Base-by-base conservation (phyloP, 2,113 vertebrate species). In the Perognathus longimembris region DNA sequence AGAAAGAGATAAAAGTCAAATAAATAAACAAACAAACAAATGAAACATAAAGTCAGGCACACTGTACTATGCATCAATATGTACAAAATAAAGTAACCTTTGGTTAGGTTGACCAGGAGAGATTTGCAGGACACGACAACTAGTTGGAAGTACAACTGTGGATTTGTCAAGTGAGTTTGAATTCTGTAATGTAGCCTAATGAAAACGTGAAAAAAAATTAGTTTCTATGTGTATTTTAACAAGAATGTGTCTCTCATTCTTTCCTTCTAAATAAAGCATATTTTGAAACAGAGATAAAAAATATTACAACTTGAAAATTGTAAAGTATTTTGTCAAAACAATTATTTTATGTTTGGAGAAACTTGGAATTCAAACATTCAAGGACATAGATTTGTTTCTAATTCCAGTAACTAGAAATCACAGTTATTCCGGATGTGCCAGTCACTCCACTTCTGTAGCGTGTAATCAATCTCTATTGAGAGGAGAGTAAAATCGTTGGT, bases 381-480 rank as follows among this genome's bases (percentile, higher is more conserved):
- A 77, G 63, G 26, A 66, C 50, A 79, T 63, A 90, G 34, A 79
- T 12, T 50, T 79, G 9, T 79, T 78, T 83, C 77, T 76, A 20
- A 34, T 83, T 83, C 38, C 71, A 78, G 22, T 90, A 77, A 85
- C 22, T 75, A 66, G 32, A 84, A 89, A 71, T 91, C n/a, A 34
- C 40, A 64, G 12, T 70, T 82, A 85, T 59, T 82, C 79, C 26
- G 12, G 6, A 24, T 86, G 14, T 82, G 20, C 45, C 30, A 67
- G 64, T 70, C 85, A 70, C n/a, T 50, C 54, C 69, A 63, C 30
- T 3, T 34, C 14, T 54, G 50, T 28, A 76, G 40, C 77, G 42
- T 71, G 40, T 57, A 70, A 79, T 83, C 54, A 95, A 20, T 28
- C 8, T 83, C 61, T 88, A 71, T 40, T 91, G 76, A 92, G 57